phyloP scores from a whole-genome alignment of 2,797 vertebrate genomes.

The Gymnoscopelus microlampas region DNA sequence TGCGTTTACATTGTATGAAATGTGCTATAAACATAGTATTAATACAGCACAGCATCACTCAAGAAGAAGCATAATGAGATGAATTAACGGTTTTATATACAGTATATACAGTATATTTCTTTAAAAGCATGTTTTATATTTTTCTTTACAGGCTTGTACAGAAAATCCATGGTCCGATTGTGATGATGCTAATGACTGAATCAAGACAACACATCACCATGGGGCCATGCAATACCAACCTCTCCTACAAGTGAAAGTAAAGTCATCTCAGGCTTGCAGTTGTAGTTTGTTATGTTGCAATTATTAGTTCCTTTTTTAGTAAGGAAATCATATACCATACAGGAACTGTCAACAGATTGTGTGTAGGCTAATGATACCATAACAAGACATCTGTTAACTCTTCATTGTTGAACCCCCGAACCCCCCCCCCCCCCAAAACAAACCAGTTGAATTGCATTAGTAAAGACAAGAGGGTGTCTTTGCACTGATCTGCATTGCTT shows the following conservation, averaged over 20 bases:
- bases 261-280: neutral
- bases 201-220: neutral
- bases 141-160: slow-evolving; percentile 53
- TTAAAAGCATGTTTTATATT: slow-evolving; percentile 7
- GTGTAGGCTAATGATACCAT: neutral
- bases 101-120: too few relatives aligned
- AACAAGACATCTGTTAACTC: neutral
- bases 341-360: neutral
- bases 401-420: slow-evolving; percentile 14
- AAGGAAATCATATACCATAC: too few relatives aligned
- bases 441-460: neutral
- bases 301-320: slow-evolving; percentile 22
- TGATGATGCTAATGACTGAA: slow-evolving; percentile 42
- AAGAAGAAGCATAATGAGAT: neutral
- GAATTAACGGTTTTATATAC: neutral
- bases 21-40: neutral
- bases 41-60: neutral
- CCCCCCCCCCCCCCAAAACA: too few relatives aligned
- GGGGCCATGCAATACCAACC: neutral
- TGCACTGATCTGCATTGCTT: neutral
- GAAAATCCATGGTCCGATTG: slow-evolving; percentile 66
- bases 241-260: neutral
- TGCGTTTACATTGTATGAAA: too few relatives aligned
- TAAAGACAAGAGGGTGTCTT: neutral
- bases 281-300: slow-evolving; percentile 11